Conservation (phyloP, 92 coral and sea anemone species). For the Scolanthus callimorphus region DNA sequence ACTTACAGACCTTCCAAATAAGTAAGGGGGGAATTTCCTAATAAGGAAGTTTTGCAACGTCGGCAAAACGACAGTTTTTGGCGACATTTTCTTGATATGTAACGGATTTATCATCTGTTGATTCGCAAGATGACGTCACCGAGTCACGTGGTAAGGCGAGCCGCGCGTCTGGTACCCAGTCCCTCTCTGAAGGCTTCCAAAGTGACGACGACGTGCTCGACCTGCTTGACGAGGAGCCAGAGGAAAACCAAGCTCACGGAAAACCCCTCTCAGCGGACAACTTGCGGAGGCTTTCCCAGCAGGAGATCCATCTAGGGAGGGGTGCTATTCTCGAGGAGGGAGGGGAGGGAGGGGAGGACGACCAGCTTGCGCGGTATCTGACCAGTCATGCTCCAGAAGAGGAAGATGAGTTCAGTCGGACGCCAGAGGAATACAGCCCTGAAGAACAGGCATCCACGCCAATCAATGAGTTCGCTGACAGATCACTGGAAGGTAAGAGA, state of each 20-base stretch:
- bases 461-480: conserved; percentile 1
- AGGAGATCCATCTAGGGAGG: background rate
- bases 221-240: conserved; percentile 77
- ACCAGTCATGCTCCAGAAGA: background rate
- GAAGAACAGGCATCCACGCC: conserved; percentile 2
- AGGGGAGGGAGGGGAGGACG: background rate
- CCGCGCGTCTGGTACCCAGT: conserved; percentile 53
- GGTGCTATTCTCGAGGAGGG: background rate
- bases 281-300: conserved; percentile 17
- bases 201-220: conserved; percentile 99
- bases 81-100: too few species aligned
- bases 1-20: too few species aligned
- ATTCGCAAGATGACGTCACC: conserved; percentile 15
- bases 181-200: conserved; percentile 83
- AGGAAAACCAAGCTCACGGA: conserved; percentile 32
- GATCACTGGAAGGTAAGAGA: conserved; percentile 19
- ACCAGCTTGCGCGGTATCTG: background rate
- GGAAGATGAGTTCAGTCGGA: too few species aligned
- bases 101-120: too few species aligned
- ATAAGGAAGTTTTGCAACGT: too few species aligned
- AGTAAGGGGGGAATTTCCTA: too few species aligned
- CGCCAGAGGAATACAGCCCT: too few species aligned
- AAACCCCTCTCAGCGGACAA: conserved; percentile 15
- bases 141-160: conserved; percentile 44
- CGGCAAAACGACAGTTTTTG: too few species aligned